Percentiles rank a stretch among this genome's conserved stretches.
These are phyloP conservation scores for Heliconius aoede DNA, from an alignment of 2,888 invertebrate genomes.

Conservation along the genomic window DNA sequence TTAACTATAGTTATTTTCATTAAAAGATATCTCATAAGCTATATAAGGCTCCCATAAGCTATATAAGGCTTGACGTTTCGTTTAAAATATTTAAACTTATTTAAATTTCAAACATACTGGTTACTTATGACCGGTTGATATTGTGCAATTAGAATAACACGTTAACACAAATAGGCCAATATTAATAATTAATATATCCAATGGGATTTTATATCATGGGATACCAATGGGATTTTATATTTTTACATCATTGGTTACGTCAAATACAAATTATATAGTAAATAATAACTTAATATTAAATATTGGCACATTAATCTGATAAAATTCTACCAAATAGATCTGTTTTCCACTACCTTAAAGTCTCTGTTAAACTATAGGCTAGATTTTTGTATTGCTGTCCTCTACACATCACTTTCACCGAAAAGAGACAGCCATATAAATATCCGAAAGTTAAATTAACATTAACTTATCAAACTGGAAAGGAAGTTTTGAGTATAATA, in stretches of 20 bases:
- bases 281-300: constrained; percentile 18
- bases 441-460: not conserved
- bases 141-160: not conserved
- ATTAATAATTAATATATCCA: not conserved
- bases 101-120: not conserved
- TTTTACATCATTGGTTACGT: constrained; percentile 1
- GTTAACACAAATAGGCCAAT: not conserved
- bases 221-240: too few species aligned
- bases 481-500: constrained; percentile 16
- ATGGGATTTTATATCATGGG: too few species aligned
- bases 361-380: not conserved
- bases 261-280: constrained; percentile 8
- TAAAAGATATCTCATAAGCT: not conserved
- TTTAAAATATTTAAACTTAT: not conserved
- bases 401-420: not conserved
- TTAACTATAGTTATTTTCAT: not conserved
- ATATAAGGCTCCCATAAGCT: too few species aligned
- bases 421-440: not conserved
- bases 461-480: not conserved
- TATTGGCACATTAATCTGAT: constrained; percentile 13
- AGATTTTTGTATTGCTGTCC: not conserved
- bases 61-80: not conserved
- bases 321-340: not conserved
- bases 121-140: not conserved
- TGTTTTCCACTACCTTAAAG: not conserved